Conservation (phyloP, 2,113 vertebrate species). For the Pithys albifrons region DNA sequence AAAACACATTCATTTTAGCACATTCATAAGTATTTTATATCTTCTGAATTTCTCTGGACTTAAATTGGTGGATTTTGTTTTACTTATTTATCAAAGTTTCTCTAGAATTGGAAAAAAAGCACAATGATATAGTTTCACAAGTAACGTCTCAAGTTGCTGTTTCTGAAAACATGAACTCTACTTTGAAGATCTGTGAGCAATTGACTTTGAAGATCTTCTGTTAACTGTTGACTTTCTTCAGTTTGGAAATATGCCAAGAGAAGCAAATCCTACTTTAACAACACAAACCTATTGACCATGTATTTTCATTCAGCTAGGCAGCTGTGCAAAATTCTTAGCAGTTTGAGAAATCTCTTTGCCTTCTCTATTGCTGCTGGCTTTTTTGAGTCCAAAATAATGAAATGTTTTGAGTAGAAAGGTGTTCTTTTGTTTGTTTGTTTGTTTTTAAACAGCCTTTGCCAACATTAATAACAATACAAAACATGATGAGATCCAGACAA, state of each 20-base stretch:
- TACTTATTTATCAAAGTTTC: background rate
- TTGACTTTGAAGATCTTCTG: background rate
- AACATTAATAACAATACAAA: background rate
- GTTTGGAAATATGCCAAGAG: background rate
- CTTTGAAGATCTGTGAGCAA: background rate
- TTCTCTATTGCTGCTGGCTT: background rate
- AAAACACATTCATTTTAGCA: background rate
- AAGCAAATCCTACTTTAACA: background rate
- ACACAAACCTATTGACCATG: fast-evolving
- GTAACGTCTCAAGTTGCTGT: background rate
- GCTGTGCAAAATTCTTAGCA: background rate
- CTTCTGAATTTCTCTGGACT: background rate
- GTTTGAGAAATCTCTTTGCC: background rate
- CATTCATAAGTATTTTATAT: background rate
- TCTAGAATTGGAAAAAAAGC: background rate
- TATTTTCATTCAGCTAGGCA: background rate
- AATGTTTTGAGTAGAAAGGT: background rate
- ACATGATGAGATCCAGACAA: background rate
- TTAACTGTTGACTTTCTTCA: background rate
- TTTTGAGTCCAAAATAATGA: background rate
- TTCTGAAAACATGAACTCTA: background rate
- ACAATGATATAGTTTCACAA: background rate
- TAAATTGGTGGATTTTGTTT: background rate
- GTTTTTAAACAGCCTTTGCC: background rate
- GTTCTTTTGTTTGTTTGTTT: background rate